Conservation (phyloP, 2,797 vertebrate genomes). For the Neosalanx taihuensis region DNA sequence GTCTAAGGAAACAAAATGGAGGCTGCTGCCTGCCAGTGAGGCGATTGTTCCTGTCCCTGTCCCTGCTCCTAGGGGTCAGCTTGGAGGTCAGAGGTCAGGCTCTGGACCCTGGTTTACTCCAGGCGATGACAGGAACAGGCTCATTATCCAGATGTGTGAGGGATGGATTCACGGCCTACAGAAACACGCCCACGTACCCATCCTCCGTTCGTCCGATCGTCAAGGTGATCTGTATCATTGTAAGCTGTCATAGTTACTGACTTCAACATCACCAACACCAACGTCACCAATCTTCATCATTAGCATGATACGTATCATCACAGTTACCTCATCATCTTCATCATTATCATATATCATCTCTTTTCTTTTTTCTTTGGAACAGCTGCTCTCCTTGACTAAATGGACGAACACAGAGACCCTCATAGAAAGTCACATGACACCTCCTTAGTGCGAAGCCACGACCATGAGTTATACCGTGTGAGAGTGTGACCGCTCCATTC, state of each 20-base stretch:
- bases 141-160: slow-evolving; percentile 55
- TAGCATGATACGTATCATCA: slow-evolving; percentile 6
- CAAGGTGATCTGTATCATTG: too few species aligned
- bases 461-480: slow-evolving; percentile 9
- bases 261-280: too few species aligned
- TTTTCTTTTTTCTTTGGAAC: neutral
- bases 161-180: too few species aligned
- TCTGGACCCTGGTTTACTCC: slow-evolving; percentile 44
- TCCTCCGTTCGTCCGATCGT: too few species aligned
- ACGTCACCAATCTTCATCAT: too few species aligned
- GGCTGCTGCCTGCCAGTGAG: slow-evolving; percentile 65
- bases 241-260: too few species aligned
- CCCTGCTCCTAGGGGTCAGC: slow-evolving; percentile 65
- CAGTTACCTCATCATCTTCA: slow-evolving; percentile 12
- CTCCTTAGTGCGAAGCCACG: neutral
- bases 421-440: neutral
- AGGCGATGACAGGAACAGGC: neutral
- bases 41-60: slow-evolving; percentile 66
- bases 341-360: neutral
- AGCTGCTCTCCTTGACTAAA: too few species aligned
- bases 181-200: neutral
- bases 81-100: slow-evolving; percentile 68
- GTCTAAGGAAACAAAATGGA: slow-evolving; percentile 37
- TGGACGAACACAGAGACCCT: neutral
- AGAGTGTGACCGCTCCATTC: slow-evolving; percentile 13